Base-by-base conservation (phyloP, 2,797 vertebrate species). In the Pyrrhura leucotis region DNA sequence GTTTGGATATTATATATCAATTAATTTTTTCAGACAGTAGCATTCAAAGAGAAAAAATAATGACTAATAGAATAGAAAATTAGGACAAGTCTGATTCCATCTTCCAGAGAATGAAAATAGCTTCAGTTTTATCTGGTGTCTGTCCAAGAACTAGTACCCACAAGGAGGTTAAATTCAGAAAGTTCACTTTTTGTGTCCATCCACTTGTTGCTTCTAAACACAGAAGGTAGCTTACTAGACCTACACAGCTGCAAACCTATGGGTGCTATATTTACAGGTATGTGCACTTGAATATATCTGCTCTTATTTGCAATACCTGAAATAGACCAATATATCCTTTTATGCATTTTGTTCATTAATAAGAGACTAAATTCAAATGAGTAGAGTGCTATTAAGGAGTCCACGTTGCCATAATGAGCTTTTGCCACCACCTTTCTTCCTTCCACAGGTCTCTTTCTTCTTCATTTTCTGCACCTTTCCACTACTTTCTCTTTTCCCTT, bases 41-140 rank as follows among this genome's bases (percentile, higher is more conserved):
- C 18, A 61, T 65, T 86, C 44, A 31, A 92, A 62, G 18, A 47
- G 26, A 79, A 71, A 12, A 89, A 88, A 88, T 40, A 0, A 76
- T 35, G 62, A 84, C 72, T 59, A 88, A 83, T 54, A 62, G 42
- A 88, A 81, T 2, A 75, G 22, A 81, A 88, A 86, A 66, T 66
- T 7, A 50, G 14, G 25, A 67, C 2, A 1, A 37, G 28, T 51
- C 31, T 66, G 69, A 66, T 62, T 81, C 37, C 1, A 1, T 40
- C 35, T 90, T 84, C 29, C 10, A 86, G 39, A 84, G 35, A 66
- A 78, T 16, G 4, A 48, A 85, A 78, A 54, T 8, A 62, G 12
- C 9, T 62, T 89, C 79, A 45, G 20, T 68, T 53, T 88, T 29
- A 42, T 22, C 51, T 48, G 48, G 14, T 2, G 1, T 50, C 42